Conservation (phyloP, 2,797 vertebrate genomes). For the Phoebastria nigripes region DNA sequence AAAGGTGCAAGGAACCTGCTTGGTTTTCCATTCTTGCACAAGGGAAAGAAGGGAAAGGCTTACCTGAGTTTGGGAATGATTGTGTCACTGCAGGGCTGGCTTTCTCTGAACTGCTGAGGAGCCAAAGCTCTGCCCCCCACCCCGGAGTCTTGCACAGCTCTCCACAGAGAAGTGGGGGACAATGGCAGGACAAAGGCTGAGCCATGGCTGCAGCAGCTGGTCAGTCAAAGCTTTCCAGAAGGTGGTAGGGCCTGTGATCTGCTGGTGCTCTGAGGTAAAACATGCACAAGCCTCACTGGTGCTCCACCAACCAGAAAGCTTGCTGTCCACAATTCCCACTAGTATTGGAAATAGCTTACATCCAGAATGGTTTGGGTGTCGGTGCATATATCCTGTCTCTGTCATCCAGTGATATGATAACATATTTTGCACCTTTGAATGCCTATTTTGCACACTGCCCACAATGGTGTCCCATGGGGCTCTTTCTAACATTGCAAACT, state of each 20-base stretch:
- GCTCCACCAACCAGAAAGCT: background rate
- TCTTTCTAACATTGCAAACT: background rate
- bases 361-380: background rate
- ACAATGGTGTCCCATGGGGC: background rate
- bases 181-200: background rate
- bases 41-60: background rate
- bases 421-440: background rate
- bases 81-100: rapidly evolving
- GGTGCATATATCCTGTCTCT: background rate
- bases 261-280: background rate
- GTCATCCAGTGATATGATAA: background rate
- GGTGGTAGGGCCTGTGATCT: background rate
- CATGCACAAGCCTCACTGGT: background rate
- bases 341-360: background rate
- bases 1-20: background rate
- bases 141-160: background rate
- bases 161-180: background rate
- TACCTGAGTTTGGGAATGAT: background rate
- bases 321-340: rapidly evolving
- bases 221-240: background rate
- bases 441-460: background rate
- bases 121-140: background rate
- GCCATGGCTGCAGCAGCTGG: background rate
- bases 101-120: background rate
- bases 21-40: background rate